Evolutionary conservation across 2,113 vertebrate genomes (phyloP).

Genomic region (Pelobates fuscus): DNA sequence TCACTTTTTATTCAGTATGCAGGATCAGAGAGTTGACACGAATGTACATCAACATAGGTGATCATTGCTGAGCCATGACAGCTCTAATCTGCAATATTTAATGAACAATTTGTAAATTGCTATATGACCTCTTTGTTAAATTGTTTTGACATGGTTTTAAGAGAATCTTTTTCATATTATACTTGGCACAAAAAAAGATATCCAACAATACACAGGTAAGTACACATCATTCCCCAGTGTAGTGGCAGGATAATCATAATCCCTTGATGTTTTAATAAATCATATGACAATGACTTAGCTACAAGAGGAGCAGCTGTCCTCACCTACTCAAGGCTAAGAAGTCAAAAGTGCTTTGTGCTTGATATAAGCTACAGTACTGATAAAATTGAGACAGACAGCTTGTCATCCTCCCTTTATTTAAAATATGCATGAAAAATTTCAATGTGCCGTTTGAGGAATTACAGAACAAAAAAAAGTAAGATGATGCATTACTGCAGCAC

Average conservation of each 20-base stretch:
- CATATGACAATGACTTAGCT: conserved; percentile 45
- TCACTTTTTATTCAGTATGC: no score
- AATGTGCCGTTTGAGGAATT: conserved; percentile 44
- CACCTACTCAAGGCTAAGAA: conserved; percentile 41
- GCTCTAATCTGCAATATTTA: no score
- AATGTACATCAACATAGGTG: no score
- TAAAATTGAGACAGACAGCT: conserved; percentile 44
- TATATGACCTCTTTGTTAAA: background rate
- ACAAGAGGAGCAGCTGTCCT: conserved; percentile 33
- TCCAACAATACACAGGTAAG: conserved; percentile 49
- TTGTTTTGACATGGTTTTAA: background rate
- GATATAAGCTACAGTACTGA: conserved; percentile 17
- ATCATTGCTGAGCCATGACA: no score
- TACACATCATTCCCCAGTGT: conserved; percentile 55
- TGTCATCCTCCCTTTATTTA: conserved; percentile 49
- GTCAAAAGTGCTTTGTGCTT: conserved; percentile 36
- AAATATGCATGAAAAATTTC: conserved; percentile 28
- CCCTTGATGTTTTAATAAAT: conserved; percentile 59
- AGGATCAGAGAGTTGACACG: no score
- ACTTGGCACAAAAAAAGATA: conserved; percentile 53
- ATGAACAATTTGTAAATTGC: background rate
- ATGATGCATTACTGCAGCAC: background rate
- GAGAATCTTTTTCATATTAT: conserved; percentile 51
- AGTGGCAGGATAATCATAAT: conserved; percentile 52
- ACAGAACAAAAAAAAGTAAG: conserved; percentile 17